Evolutionary conservation across 1,140 invertebrate genomes (phyloP).

Genomic region (Diachasma alloeum): DNA sequence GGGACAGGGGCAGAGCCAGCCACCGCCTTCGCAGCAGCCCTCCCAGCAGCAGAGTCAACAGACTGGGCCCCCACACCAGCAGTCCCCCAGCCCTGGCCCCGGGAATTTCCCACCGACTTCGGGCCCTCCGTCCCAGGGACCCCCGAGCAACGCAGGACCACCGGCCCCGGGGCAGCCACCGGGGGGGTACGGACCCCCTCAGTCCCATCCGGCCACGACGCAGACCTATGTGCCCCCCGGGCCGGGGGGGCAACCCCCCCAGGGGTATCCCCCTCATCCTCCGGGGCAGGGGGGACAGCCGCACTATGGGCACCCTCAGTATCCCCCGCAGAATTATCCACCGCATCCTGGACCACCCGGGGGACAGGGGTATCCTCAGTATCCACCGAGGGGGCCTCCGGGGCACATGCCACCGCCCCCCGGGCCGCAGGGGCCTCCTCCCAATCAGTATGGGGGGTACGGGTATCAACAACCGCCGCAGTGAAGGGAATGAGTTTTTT

Average conservation of each 20-base stretch:
- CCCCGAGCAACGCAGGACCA: conserved; percentile 54
- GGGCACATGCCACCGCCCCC: conserved; percentile 63
- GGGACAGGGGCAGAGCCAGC: not conserved
- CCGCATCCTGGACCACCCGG: conserved; percentile 60
- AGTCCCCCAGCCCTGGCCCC: conserved; percentile 58
- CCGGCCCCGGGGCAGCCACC: conserved; percentile 52
- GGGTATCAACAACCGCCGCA: conserved; percentile 64
- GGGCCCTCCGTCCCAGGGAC: conserved; percentile 44
- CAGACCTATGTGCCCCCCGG: conserved; percentile 61
- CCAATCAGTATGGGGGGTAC: conserved; percentile 64
- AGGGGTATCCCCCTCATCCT: conserved; percentile 59
- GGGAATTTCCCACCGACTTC: conserved; percentile 61
- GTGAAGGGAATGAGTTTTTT: conserved; percentile 34
- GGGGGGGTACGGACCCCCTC: conserved; percentile 53
- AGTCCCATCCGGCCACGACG: conserved; percentile 57
- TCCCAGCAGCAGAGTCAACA: conserved; percentile 45
- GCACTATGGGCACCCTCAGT: conserved; percentile 62
- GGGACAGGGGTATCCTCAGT: conserved; percentile 60
- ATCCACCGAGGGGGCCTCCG: conserved; percentile 56
- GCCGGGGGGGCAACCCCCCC: conserved; percentile 51
- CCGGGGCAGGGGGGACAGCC: conserved; percentile 53
- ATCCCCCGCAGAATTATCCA: conserved; percentile 62
- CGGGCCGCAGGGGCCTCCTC: conserved; percentile 61
- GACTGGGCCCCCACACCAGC: conserved; percentile 44
- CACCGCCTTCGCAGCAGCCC: conserved; percentile 31